Conservation (phyloP, 2,113 vertebrate genomes). For the Sebastes schlegelii region DNA sequence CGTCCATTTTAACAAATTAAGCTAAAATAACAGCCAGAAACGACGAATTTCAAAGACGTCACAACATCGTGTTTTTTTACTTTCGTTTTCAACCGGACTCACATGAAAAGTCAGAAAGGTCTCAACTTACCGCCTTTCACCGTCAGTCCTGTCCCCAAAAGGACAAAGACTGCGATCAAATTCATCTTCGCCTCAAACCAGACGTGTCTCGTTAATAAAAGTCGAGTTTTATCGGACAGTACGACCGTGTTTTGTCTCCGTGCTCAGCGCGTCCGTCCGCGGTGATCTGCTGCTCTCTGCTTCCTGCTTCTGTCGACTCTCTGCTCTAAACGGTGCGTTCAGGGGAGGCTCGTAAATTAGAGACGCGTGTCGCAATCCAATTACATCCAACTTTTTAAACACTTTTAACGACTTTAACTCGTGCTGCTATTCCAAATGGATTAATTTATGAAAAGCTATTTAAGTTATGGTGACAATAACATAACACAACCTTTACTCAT, state of each 20-base stretch:
- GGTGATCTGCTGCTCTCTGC: background rate
- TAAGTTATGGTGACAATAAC: too few relatives aligned
- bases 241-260: accelerated
- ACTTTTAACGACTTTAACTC: too few relatives aligned
- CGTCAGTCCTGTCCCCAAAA: constrained; percentile 1
- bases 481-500: too few relatives aligned
- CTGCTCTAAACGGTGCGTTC: background rate
- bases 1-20: accelerated
- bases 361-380: background rate
- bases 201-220: background rate
- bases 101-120: accelerated
- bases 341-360: background rate
- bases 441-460: too few relatives aligned
- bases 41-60: background rate
- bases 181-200: background rate
- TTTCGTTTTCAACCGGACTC: constrained; percentile 29
- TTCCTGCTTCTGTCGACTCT: background rate
- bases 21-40: accelerated
- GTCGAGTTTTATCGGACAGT: accelerated
- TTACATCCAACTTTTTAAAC: too few relatives aligned
- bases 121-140: constrained; percentile 29
- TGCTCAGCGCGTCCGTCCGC: too few relatives aligned
- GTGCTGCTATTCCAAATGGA: too few relatives aligned
- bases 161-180: accelerated
- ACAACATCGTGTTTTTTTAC: background rate